phyloP scores from a whole-genome alignment of 2,888 invertebrate genomes.

The Nephrotoma guestfalica region DNA sequence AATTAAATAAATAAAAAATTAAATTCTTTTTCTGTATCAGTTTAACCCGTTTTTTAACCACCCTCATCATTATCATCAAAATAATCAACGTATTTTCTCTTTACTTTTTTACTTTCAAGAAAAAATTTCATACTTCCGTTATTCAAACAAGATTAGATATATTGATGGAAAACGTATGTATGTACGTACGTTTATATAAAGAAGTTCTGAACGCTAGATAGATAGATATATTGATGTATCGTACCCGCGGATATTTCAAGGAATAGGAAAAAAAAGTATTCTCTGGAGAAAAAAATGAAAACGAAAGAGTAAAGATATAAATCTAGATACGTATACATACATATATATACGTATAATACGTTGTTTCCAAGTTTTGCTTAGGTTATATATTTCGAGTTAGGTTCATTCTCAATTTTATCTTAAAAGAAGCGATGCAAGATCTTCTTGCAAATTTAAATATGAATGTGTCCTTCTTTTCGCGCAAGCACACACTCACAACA shows the following conservation, averaged over 20 bases:
- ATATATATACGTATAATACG: background rate
- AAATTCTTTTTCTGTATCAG: background rate
- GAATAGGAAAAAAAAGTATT: background rate
- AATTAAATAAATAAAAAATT: background rate
- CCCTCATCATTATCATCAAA: background rate
- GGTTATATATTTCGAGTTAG: background rate
- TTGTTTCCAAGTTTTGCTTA: background rate
- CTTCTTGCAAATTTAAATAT: no score
- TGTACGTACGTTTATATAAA: background rate
- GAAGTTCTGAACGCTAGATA: background rate
- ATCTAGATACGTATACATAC: background rate
- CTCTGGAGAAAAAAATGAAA: background rate
- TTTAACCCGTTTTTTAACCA: background rate
- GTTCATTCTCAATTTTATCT: background rate
- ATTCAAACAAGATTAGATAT: constrained; percentile 3
- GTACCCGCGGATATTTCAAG: constrained; percentile 4
- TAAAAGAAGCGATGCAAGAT: no score
- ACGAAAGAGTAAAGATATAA: constrained; percentile 1
- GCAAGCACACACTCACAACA: background rate
- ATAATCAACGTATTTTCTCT: background rate
- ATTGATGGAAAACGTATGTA: background rate
- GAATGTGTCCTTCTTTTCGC: no score
- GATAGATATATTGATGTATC: constrained; percentile 1
- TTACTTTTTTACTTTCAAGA: background rate
- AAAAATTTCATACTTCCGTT: background rate